phyloP scores from a whole-genome alignment of 37 sponge, comb jelly and placozoan genomes.

The Aplysina aerophoba region DNA sequence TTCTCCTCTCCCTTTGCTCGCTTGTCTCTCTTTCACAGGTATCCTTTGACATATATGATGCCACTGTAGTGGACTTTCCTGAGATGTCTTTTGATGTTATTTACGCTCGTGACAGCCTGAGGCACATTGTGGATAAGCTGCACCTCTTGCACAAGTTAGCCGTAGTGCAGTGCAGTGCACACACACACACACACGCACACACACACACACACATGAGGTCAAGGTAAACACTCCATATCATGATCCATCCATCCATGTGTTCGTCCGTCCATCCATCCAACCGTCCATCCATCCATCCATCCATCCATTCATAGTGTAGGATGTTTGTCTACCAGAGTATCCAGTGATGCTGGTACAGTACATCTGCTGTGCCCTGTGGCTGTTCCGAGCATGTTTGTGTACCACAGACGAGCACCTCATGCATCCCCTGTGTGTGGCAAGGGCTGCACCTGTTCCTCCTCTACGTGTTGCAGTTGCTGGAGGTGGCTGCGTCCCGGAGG shows the following conservation, averaged over 20 bases:
- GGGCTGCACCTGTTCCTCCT: not conserved
- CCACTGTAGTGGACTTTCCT: slow-evolving; percentile 14
- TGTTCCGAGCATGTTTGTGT: not conserved
- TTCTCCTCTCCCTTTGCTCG: too few species aligned
- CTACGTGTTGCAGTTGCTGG: not conserved
- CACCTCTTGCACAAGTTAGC: slow-evolving; percentile 29
- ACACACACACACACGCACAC: too few species aligned
- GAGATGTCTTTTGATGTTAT: slow-evolving; percentile 59
- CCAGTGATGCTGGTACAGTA: too few species aligned
- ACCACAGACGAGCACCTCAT: not conserved
- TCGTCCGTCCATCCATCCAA: too few species aligned
- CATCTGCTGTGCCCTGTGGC: slow-evolving; percentile 13
- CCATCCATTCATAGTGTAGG: too few species aligned
- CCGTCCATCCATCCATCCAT: too few species aligned
- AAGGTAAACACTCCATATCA: too few species aligned
- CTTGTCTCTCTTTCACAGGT: slow-evolving; percentile 31
- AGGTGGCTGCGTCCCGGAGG: slow-evolving; percentile 65
- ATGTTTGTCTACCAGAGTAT: too few species aligned
- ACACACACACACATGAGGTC: too few species aligned
- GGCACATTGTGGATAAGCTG: slow-evolving; percentile 44
- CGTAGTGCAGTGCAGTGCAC: too few species aligned
- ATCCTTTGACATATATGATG: slow-evolving; percentile 55
- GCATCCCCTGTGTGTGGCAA: too few species aligned
- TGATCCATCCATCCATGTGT: too few species aligned
- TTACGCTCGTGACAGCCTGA: slow-evolving; percentile 49